Base-by-base conservation (phyloP, 2,888 invertebrate species). In the Meiosimyza platycephala region DNA sequence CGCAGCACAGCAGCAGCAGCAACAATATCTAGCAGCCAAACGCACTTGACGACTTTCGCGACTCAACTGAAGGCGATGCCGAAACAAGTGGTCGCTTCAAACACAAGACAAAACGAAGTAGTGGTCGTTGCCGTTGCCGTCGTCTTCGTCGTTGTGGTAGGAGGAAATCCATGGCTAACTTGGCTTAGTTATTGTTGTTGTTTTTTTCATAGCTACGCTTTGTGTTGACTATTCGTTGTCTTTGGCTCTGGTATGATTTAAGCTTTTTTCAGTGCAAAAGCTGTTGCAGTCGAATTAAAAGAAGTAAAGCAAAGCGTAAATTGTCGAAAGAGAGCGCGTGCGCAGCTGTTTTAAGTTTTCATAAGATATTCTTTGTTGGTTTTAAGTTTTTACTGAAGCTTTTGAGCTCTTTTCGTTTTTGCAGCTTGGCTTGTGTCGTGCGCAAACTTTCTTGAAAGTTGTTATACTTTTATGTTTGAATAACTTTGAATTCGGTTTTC, bases 1-100 rank as follows among this genome's bases (percentile, higher is more conserved):
- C 76, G 78, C 79, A 81, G 78, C 79, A 73, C 74, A 76, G 70
- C 75, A 75, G 73, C 79, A 79, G 79, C 81, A 77, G 79, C 77
- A 74, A 67, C 75, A 75, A 77, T 79, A 73, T 72, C 71, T 76
- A 76, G 71, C 78, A 68, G 33, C 68, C 75, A 85, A 83, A 83
- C 85, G 83, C 82, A 86, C 87, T 85, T 86, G 82, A 85, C 85
- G 85, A 84, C 86, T 86, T 86, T 85, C 87, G 85, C 86, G 86
- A 86, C 84, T 83, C 85, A 86, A 87, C 86, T 87, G 83, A 87
- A 85, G 54, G 71, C 78, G 76, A 75, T 40, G 68, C 68, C 13
- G 47, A 48, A 63, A 63, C 70, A 62, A 70, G 70, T 62, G 70
- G 70, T 13, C 69, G 50, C 47, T 18, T 28, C 48, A 40, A 33